A percentile compares a stretch with the other conserved stretches of the same genome.
These are phyloP conservation scores for Scophthalmus maximus DNA, from an alignment of 2,113 vertebrate species.

Conservation along the genomic window DNA sequence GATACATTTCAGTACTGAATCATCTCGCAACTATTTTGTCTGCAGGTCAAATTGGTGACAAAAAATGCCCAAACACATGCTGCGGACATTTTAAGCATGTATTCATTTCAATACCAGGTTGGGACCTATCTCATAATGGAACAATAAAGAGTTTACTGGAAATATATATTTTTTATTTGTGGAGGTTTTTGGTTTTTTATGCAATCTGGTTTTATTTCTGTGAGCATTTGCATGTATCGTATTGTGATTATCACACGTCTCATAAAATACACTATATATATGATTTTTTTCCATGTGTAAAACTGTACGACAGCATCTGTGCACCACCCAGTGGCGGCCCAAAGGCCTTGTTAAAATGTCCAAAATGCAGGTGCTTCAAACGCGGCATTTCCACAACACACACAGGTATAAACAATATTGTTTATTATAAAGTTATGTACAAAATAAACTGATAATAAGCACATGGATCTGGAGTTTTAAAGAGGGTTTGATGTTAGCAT, in stretches of 20 bases:
- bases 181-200: neutral
- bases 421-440: constrained; percentile 62
- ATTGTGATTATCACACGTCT: neutral
- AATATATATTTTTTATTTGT: neutral
- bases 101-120: neutral
- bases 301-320: constrained; percentile 8
- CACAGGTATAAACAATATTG: neutral
- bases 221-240: neutral
- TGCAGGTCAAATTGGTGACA: constrained; percentile 8
- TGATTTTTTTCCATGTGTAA: neutral
- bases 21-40: constrained; percentile 30
- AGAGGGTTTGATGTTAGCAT: constrained; percentile 7
- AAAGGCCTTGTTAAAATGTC: neutral
- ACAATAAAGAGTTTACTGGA: neutral
- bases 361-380: neutral
- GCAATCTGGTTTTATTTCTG: neutral
- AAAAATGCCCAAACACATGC: neutral
- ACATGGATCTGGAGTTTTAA: constrained; percentile 10
- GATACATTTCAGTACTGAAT: constrained; percentile 30
- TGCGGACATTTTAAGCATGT: neutral
- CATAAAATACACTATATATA: constrained; percentile 20
- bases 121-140: neutral
- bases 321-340: constrained; percentile 61
- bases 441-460: constrained; percentile 38
- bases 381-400: neutral